Evolutionary conservation across 2,888 invertebrate genomes (phyloP).

Genomic region (Phania funesta): DNA sequence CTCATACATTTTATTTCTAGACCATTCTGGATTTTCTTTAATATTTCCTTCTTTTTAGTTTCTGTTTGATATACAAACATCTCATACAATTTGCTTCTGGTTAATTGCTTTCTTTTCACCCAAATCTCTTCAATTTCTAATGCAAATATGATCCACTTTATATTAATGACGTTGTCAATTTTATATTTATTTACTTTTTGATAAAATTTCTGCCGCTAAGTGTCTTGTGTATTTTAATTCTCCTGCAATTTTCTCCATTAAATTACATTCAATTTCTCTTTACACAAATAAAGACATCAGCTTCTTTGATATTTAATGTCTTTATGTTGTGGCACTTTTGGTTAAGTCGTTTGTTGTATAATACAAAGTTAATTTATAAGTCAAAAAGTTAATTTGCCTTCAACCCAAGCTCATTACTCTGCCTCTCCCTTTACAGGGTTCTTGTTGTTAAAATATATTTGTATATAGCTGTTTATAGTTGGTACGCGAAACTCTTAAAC

Average conservation of each 20-base stretch:
- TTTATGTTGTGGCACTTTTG: constrained; percentile 25
- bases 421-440: not conserved
- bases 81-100: no score
- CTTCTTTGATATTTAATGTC: constrained; percentile 3
- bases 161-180: constrained; percentile 12
- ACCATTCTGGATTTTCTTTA: not conserved
- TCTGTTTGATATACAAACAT: no score
- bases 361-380: constrained; percentile 59
- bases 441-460: not conserved
- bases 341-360: not conserved
- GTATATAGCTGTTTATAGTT: constrained; percentile 9
- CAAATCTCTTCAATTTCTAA: not conserved
- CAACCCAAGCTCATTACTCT: constrained; percentile 36
- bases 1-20: no score
- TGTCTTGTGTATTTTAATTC: not conserved
- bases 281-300: not conserved
- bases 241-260: not conserved
- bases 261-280: not conserved
- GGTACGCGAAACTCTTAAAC: not conserved
- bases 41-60: not conserved
- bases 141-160: constrained; percentile 11
- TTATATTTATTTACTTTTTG: not conserved
- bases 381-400: constrained; percentile 61
- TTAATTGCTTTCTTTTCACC: not conserved
- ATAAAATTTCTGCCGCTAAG: not conserved